Conservation (phyloP, 2,797 vertebrate genomes). For the Melanotaenia nigrans region DNA sequence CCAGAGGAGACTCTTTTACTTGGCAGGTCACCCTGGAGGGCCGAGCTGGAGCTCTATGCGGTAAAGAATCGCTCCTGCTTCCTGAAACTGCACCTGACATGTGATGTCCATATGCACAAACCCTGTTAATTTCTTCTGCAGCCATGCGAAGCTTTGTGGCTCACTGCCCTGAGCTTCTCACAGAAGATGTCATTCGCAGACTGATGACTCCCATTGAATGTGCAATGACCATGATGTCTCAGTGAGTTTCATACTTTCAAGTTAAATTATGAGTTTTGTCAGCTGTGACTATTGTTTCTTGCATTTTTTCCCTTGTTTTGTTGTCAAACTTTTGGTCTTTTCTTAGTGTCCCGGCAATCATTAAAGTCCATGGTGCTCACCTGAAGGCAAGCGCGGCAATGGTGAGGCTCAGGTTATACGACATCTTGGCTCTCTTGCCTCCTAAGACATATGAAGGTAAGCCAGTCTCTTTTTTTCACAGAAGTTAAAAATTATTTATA, state of each 20-base stretch:
- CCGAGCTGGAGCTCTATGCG: conserved; percentile 95
- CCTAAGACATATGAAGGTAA: conserved; percentile 99
- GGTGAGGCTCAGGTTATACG: conserved; percentile 96
- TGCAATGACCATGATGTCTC: conserved; percentile 99
- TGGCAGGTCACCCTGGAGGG: conserved; percentile 99
- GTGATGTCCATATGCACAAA: neutral
- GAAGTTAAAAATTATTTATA: neutral
- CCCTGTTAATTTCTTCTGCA: conserved; percentile 59
- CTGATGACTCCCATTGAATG: conserved; percentile 99
- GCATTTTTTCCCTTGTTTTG: neutral
- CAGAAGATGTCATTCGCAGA: conserved; percentile 96
- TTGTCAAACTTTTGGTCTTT: conserved; percentile 3
- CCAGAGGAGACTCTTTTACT: conserved; percentile 95
- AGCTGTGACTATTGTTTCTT: accelerated
- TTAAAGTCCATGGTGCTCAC: conserved; percentile 96
- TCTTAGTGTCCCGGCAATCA: conserved; percentile 93
- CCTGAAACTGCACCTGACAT: neutral
- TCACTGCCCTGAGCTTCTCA: conserved; percentile 96
- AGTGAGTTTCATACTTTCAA: conserved; percentile 86
- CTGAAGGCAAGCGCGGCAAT: conserved; percentile 99
- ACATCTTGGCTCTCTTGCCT: conserved; percentile 96
- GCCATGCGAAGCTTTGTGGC: conserved; percentile 99
- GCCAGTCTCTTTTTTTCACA: neutral
- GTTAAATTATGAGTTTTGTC: neutral
- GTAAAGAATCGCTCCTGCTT: conserved; percentile 78